phyloP scores from a whole-genome alignment of 2,797 vertebrate species.

The Onychomys leucogaster region DNA sequence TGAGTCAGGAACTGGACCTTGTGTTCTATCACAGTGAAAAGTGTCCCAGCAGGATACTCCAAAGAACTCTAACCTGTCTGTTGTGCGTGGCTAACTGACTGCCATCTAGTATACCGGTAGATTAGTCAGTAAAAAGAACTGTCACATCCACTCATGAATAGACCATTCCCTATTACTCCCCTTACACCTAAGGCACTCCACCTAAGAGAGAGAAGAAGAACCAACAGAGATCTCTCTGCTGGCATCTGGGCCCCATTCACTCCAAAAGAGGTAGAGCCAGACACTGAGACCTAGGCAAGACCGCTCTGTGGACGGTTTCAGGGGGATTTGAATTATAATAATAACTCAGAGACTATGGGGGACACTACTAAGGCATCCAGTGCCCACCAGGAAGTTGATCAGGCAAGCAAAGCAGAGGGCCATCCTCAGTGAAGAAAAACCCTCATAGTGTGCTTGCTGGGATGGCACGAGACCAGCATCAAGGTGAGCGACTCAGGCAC shows the following conservation, averaged over 20 bases:
- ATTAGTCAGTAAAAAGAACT: not conserved
- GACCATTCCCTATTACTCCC: not conserved
- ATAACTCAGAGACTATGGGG: not conserved
- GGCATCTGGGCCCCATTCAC: accelerated
- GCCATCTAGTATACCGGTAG: not conserved
- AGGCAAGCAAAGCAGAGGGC: not conserved
- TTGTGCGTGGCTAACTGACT: not conserved
- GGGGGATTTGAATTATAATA: not conserved
- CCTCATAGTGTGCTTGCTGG: not conserved
- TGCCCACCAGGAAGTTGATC: not conserved
- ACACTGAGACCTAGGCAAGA: no score
- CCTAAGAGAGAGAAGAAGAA: accelerated
- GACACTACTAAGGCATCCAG: not conserved
- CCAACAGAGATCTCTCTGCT: not conserved
- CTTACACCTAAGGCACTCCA: not conserved
- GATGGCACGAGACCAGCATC: not conserved
- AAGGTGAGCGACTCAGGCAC: accelerated
- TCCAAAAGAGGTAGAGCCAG: no score
- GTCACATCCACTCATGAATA: not conserved
- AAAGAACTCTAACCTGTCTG: not conserved
- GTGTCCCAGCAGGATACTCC: not conserved
- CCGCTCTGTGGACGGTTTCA: not conserved
- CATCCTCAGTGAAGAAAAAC: accelerated
- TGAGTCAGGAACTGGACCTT: not conserved
- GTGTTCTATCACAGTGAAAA: no score